These are phyloP conservation scores for Ostrea edulis DNA, from an alignment of 1,140 invertebrate genomes.

Conservation along the genomic window DNA sequence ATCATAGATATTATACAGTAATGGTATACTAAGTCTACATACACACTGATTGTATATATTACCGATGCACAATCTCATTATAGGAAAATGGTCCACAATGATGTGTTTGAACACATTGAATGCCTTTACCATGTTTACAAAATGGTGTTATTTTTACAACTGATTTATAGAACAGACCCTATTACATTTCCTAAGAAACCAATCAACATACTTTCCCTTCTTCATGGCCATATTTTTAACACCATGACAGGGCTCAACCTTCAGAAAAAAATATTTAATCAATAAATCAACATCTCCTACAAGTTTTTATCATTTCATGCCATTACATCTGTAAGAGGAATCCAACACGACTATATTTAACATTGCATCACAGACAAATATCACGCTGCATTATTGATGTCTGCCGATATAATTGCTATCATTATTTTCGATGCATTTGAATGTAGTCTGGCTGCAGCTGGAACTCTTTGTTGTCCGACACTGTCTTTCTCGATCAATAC, in stretches of 20 bases:
- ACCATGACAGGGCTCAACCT: not conserved
- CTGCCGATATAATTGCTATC: slow-evolving; percentile 29
- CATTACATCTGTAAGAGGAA: not conserved
- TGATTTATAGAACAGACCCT: no score
- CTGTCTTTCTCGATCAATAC: not conserved
- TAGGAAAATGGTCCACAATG: no score
- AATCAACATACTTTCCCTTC: no score
- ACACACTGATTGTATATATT: no score
- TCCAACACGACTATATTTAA: slow-evolving; percentile 11
- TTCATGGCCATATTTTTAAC: not conserved
- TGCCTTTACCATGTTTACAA: no score
- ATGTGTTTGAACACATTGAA: no score
- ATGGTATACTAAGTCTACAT: no score
- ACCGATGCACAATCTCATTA: no score
- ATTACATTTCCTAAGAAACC: no score
- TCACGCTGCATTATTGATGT: slow-evolving; percentile 16
- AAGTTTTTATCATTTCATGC: not conserved
- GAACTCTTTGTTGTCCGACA: not conserved
- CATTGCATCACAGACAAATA: not conserved
- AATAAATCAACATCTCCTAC: not conserved
- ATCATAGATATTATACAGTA: no score
- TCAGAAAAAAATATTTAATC: slow-evolving; percentile 4
- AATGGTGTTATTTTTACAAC: no score
- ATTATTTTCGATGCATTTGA: slow-evolving; percentile 10
- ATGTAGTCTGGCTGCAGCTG: slow-evolving; percentile 16